A percentile compares a stretch with the other conserved stretches of the same genome.
Conservation (phyloP, 2,888 invertebrate species). For the Ferrisia virgata region DNA sequence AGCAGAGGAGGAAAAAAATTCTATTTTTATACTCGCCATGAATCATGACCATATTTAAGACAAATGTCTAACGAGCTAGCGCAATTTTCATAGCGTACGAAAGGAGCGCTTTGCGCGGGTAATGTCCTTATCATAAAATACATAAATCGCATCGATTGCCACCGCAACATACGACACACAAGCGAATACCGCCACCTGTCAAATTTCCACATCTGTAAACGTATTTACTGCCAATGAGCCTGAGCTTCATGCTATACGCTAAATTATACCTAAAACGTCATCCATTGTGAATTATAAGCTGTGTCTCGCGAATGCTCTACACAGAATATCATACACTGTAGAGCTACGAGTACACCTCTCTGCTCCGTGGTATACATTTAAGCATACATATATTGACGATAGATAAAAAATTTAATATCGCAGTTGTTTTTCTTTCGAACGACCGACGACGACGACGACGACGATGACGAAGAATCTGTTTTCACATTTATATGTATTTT, state of each 20-base stretch:
- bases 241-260: not conserved
- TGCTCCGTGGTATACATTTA: no score
- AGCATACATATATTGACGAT: not conserved
- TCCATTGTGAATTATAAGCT: constrained; percentile 3
- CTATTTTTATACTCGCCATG: constrained; percentile 4
- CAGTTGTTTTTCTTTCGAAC: not conserved
- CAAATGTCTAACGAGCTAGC: not conserved
- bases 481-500: not conserved
- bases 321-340: not conserved
- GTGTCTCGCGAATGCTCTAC: not conserved
- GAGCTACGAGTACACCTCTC: no score
- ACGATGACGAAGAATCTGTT: not conserved
- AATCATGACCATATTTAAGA: constrained; percentile 23
- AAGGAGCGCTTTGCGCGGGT: not conserved
- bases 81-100: not conserved
- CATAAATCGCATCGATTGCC: constrained; percentile 13
- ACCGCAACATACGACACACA: not conserved
- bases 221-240: constrained; percentile 3
- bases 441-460: not conserved
- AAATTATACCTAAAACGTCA: constrained; percentile 10
- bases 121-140: not conserved
- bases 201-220: constrained; percentile 4
- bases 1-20: not conserved
- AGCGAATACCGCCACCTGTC: not conserved
- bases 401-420: not conserved